Base-by-base conservation (phyloP, 2,797 vertebrate species). In the Coregonus suidteri region DNA sequence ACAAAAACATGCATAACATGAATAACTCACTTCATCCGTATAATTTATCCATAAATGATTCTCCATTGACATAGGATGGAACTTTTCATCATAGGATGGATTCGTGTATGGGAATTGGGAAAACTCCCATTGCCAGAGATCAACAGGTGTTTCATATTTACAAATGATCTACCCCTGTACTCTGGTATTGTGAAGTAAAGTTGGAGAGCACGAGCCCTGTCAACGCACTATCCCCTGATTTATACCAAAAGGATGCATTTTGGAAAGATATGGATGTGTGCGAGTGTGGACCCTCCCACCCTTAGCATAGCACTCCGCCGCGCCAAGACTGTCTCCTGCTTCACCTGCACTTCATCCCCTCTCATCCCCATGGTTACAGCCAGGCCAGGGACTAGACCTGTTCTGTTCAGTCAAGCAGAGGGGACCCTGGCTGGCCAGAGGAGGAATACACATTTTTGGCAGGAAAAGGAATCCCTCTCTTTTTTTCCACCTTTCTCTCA, bases 401-500 rank as follows among this genome's bases (percentile, higher is more conserved):
- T 68, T 76, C 78, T 80, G 52, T 51, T 77, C 78, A 82, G 66
- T 80, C 78, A 75, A 77, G 73, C 77, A 82, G 69, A 78, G 78
- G 74, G 66, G 59, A 71, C 71, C 70, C 66, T 75, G 70, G 71
- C 68, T 75, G 73, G 71, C 68, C 47, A 56, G 76, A 74, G 73
- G 53, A 59, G 66, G 69, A 64, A 75, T 31, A 31, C 62, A 65
- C 62, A 25, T 30, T 65, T 65, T 65, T 65, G 62, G 52, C 69
- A 52, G n/a, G 20, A 41, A 25, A 70, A 37, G 67, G 67, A 70
- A 37, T 47, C 34, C 4, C 9, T 20, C 35, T 70, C 6, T 13
- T 37, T 70, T 9, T 70, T 3, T 47, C 67, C 67, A 20, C 66
- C 30, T 6, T 37, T 76, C 18, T 25, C 15, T 25, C 25, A 25